Evolutionary conservation across 2,888 invertebrate genomes (phyloP).

Genomic region (Diaphora mendica): DNA sequence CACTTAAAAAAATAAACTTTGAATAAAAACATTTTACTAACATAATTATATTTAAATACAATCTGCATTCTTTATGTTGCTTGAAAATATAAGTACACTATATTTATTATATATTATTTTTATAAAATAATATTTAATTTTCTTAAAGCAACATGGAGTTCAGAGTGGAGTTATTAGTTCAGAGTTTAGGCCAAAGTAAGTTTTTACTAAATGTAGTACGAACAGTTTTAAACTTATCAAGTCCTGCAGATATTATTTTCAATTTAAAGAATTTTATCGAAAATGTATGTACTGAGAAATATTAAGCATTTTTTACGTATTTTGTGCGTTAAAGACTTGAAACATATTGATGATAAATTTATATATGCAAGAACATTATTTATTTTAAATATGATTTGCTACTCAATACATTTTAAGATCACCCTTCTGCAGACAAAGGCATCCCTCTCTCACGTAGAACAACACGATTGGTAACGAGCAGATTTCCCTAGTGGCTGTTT

Average conservation of each 20-base stretch:
- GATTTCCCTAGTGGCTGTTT: too few relatives aligned
- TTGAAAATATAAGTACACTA: conserved; percentile 36
- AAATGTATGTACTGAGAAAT: neutral
- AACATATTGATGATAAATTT: neutral
- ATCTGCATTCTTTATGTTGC: conserved; percentile 20
- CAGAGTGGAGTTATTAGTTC: conserved; percentile 34
- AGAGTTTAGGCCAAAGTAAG: conserved; percentile 43
- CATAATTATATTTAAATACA: conserved; percentile 22
- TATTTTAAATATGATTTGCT: too few relatives aligned
- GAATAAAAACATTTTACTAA: conserved; percentile 4
- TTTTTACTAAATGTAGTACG: conserved; percentile 27
- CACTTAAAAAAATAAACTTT: neutral
- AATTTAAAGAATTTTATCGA: neutral
- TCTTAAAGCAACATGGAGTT: conserved; percentile 44
- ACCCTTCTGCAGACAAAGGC: neutral
- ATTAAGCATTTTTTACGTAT: conserved; percentile 2
- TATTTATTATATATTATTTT: conserved; percentile 7
- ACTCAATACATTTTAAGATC: neutral
- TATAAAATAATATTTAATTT: conserved; percentile 6
- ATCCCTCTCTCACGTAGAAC: neutral
- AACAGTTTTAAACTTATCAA: neutral
- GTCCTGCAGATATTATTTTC: neutral
- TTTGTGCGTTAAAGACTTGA: neutral
- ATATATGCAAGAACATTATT: neutral
- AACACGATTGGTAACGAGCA: too few relatives aligned